Evolutionary conservation across 2,113 vertebrate genomes (phyloP).

Genomic region (Syrmaticus mikado): DNA sequence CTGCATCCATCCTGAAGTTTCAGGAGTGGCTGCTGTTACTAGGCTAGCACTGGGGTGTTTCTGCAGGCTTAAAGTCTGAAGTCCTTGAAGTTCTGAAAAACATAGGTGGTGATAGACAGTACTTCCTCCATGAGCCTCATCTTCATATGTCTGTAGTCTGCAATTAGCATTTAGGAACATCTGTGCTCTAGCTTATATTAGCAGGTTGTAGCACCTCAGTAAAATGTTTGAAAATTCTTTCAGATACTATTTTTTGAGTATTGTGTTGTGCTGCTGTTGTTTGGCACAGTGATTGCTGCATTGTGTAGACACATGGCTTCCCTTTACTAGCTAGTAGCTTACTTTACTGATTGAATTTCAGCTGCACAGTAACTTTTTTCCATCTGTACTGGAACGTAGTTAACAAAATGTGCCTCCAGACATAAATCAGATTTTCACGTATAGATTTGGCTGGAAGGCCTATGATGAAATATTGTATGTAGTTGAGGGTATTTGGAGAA

Average conservation of each 20-base stretch:
- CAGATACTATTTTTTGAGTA: not conserved
- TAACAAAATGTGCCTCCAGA: not conserved
- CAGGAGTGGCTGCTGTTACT: not conserved
- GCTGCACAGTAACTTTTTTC: not conserved
- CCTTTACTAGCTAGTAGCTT: not conserved
- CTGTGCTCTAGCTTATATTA: not conserved
- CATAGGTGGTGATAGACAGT: not conserved
- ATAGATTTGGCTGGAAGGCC: not conserved
- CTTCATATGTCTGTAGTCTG: not conserved
- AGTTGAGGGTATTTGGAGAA: constrained; percentile 40
- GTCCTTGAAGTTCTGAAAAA: not conserved
- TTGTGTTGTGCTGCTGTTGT: not conserved
- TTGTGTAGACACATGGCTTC: not conserved
- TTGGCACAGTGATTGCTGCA: not conserved
- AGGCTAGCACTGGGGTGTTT: not conserved
- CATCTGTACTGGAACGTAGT: not conserved
- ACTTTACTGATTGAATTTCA: not conserved
- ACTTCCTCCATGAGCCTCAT: not conserved
- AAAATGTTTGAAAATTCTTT: not conserved
- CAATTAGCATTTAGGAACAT: not conserved
- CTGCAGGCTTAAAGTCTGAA: not conserved
- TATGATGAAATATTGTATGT: not conserved
- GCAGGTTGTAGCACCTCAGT: not conserved
- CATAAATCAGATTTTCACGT: not conserved
- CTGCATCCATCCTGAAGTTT: not conserved